Evolutionary conservation across 2,113 vertebrate species (phyloP).

Genomic region (Perca schrenkii): DNA sequence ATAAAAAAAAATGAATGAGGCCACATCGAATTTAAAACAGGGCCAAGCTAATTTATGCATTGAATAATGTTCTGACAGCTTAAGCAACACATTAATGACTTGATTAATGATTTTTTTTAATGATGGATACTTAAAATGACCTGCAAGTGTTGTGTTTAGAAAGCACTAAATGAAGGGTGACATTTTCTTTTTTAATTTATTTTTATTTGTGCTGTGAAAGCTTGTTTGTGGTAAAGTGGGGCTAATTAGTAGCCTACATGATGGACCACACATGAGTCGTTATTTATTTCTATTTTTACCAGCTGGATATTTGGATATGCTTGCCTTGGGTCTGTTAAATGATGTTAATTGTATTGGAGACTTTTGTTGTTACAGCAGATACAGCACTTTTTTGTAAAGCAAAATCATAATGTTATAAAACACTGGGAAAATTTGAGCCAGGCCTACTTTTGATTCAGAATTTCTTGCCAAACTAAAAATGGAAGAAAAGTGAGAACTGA

Average conservation of each 20-base stretch:
- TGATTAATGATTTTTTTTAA: too few species aligned
- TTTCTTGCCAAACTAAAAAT: neutral
- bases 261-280: too few species aligned
- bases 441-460: neutral
- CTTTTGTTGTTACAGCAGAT: neutral
- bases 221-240: neutral
- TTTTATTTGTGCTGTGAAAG: neutral
- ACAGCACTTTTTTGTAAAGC: too few species aligned
- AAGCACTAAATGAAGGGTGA: neutral
- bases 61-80: neutral
- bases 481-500: neutral
- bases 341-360: neutral
- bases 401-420: too few species aligned
- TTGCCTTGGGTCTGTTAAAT: neutral
- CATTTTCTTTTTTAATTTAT: too few species aligned
- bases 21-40: neutral
- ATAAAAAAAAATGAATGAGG: neutral
- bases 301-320: neutral
- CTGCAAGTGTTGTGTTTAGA: neutral
- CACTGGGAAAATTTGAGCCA: too few species aligned
- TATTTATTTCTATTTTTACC: neutral
- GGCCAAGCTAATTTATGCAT: neutral
- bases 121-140: neutral
- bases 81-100: neutral
- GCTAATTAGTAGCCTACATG: too few species aligned